Evolutionary conservation across 1,140 invertebrate species (phyloP), one percentile per base, ranked within the genome.

Genomic region (Drosophila varians): DNA sequence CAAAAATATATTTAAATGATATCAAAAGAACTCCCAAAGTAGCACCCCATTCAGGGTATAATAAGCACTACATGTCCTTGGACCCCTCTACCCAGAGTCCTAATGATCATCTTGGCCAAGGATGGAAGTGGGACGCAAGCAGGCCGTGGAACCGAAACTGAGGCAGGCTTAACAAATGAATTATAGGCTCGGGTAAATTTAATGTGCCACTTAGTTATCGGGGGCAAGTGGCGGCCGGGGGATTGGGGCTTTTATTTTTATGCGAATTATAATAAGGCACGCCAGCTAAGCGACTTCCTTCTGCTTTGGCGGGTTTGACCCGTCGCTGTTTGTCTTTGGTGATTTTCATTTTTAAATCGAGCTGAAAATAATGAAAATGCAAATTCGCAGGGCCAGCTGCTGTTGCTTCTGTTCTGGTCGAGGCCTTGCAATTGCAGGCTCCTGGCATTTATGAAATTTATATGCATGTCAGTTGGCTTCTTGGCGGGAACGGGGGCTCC

Each of bases 341-440:
- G 52, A 62, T 73, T 65, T 70, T 66, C 64, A 45, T 78, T 84
- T 83, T 82, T 46, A 75, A 84, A 84, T 84, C 84, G 79, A 84
- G 79, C 70, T 75, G 56, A 84, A 83, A 78, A 72, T 84, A 84
- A 84, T 84, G 79, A 84, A 84, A 84, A 84, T 84, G 79, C 79
- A 84, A 84, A 84, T 84, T 84, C 31, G 38, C 45, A 28, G 36
- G 53, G 42, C 53, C 73, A 75, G 79, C 64, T 57, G 62, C 38
- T 42, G 38, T 9, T 16, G 38, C 38, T 16, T 16, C 55, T 69
- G 19, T 38, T 40, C 48, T 54, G 66, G 57, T 58, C 58, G 8
- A 18, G 7, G 31, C n/a, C 57, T 31, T 74, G 69, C 49, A 69
- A 45, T 57, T 78, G 77, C 77, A 80, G 65, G 68, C 55, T 71